Evolutionary conservation across 2,888 invertebrate genomes (phyloP), one percentile per base, ranked within the genome.

Genomic region (Copidosoma aretas): DNA sequence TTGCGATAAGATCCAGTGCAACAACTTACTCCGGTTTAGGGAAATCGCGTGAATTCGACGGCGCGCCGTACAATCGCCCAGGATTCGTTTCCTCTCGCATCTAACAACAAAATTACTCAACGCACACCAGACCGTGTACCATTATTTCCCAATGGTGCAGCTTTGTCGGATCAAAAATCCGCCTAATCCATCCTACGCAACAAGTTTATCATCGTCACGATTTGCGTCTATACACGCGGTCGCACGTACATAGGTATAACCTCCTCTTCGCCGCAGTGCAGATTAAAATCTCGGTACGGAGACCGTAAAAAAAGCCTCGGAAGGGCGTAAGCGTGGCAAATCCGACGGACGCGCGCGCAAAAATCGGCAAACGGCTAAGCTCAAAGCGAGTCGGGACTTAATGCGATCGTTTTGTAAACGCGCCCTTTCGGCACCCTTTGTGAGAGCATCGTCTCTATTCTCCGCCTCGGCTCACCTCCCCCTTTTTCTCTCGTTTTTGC

Each of bases 381-480:
- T 54, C 24, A 53, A 62, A 53, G 32, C 32, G 32, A 32, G 32
- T 32, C 32, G 8, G 8, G 54, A 57, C 61, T 64, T 70, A 56
- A 70, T 64, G 67, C 63, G 66, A 63, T 63, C 67, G 63, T 67
- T 67, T 63, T 41, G 64, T 60, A 22, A 39, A 58, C 46, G 39
- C 58, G 43, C 63, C 61, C 67, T 71, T 71, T 71, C 71, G 63
- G 71, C 71, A 46, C 17, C 22, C 63, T 64, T 61, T 71, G 68
- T 71, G 64, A 58, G 53, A 25, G 46, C 43, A 3, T 2, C 39
- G 10, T 19, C n/a, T n/a, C 17, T 52, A 22, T 54, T 56, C 39
- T 10, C 57, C 41, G 41, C 25, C 17, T 25, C n/a, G 19, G 43
- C 53, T 21, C 32, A 17, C 52, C 22, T 22, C 22, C 22, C 19